Evolutionary conservation across 2,888 invertebrate genomes (phyloP).

Genomic region (Archips xylosteana): DNA sequence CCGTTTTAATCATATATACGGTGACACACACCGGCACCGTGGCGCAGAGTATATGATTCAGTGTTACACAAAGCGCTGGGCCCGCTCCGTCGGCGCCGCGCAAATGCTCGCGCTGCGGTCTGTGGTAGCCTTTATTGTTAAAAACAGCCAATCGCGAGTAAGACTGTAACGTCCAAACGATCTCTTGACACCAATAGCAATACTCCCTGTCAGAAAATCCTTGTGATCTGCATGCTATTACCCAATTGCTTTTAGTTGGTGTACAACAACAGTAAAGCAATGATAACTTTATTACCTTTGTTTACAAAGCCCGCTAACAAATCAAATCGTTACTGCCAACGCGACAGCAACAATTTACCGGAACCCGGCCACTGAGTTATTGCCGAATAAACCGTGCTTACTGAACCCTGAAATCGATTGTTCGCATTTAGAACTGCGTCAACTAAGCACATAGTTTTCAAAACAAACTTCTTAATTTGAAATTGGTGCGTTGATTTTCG

Average conservation of each 20-base stretch:
- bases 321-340: slow-evolving; percentile 30
- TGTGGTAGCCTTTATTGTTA: too few species aligned
- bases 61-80: too few species aligned
- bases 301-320: slow-evolving; percentile 12
- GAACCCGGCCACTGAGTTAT: slow-evolving; percentile 27
- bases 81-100: too few species aligned
- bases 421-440: slow-evolving; percentile 17
- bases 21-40: too few species aligned
- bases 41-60: too few species aligned
- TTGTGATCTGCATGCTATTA: too few species aligned
- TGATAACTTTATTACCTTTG: background rate
- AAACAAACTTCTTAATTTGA: slow-evolving; percentile 40
- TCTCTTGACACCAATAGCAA: too few species aligned
- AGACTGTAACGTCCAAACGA: too few species aligned
- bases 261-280: background rate
- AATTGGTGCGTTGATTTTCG: slow-evolving; percentile 20
- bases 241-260: background rate
- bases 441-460: slow-evolving; percentile 25
- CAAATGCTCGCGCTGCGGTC: too few species aligned
- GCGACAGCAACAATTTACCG: slow-evolving; percentile 12
- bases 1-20: too few species aligned
- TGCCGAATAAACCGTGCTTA: slow-evolving; percentile 6
- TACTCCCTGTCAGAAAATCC: too few species aligned
- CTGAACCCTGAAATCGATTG: slow-evolving; percentile 36
- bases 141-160: too few species aligned